These are phyloP conservation scores for Pachycephala philippinensis DNA, from an alignment of 2,113 vertebrate species.

Conservation along the genomic window DNA sequence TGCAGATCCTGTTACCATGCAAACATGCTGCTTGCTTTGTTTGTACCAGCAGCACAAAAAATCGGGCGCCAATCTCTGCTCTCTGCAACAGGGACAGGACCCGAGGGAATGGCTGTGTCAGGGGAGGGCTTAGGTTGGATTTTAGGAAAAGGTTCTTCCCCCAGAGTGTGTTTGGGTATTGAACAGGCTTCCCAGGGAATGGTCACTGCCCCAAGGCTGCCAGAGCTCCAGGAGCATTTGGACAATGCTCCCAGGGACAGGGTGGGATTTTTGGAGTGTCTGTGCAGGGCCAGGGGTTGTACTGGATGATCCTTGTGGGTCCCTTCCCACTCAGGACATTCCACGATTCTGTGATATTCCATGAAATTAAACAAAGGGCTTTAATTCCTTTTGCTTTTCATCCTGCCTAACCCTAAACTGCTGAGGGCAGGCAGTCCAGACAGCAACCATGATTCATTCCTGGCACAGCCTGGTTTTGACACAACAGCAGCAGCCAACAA, in stretches of 20 bases:
- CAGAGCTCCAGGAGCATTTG: background rate
- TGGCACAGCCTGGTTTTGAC: background rate
- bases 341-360: rapidly evolving
- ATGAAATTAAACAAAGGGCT: background rate
- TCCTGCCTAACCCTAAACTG: background rate
- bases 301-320: background rate
- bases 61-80: background rate
- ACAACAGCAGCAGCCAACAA: constrained; percentile 22
- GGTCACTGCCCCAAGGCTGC: background rate
- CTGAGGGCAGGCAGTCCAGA: background rate
- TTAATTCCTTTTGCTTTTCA: background rate
- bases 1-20: background rate
- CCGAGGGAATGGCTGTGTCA: background rate
- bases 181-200: background rate
- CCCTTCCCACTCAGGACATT: background rate
- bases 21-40: background rate
- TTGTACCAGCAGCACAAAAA: background rate
- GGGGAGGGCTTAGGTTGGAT: background rate
- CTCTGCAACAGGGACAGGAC: background rate
- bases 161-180: background rate
- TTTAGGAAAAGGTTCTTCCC: background rate
- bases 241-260: rapidly evolving
- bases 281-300: background rate
- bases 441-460: background rate
- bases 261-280: background rate